Evolutionary conservation across 2,797 vertebrate species (phyloP).

Genomic region (Ibycter americanus): DNA sequence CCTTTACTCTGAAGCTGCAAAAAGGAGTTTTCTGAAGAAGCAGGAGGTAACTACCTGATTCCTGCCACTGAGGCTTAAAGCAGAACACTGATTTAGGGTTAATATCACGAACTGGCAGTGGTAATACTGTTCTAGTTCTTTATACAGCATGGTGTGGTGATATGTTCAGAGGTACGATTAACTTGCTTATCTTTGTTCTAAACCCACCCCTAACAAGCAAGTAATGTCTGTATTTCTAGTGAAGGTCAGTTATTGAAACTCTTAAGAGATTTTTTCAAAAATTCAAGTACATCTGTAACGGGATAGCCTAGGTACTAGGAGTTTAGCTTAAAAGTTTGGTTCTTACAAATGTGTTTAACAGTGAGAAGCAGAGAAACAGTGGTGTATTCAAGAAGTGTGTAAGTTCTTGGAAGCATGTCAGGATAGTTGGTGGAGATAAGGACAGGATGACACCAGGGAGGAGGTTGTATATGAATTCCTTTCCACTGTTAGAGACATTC

Average conservation of each 20-base stretch:
- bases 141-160: accelerated
- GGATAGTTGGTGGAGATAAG: background rate
- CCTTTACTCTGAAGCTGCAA: background rate
- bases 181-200: background rate
- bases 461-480: background rate
- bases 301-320: background rate
- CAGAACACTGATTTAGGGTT: background rate
- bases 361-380: background rate
- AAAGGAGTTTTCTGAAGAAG: background rate
- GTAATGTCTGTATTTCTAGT: background rate
- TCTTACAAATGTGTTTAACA: accelerated
- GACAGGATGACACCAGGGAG: background rate
- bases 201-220: background rate
- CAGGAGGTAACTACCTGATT: background rate
- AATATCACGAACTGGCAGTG: background rate
- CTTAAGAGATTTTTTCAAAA: background rate
- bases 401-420: background rate
- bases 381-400: background rate
- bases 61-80: background rate
- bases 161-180: background rate
- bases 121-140: background rate
- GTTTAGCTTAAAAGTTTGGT: background rate
- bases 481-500: background rate
- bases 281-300: background rate
- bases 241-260: background rate